Evolutionary conservation across 2,888 invertebrate genomes (phyloP).

Genomic region (Clanis bilineata): DNA sequence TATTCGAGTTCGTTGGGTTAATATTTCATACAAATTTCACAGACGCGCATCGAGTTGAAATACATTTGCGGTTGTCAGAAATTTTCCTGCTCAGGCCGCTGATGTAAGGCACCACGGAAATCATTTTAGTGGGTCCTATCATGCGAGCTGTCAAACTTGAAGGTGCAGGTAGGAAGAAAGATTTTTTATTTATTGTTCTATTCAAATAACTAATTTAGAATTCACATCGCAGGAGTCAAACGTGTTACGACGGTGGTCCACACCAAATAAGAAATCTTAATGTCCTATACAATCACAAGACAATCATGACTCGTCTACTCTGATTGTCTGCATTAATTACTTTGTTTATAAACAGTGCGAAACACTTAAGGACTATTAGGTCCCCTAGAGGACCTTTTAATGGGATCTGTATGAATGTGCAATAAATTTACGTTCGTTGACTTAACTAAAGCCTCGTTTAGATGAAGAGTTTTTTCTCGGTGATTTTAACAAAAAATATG

Average conservation of each 20-base stretch:
- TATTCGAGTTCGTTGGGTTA: too few relatives aligned
- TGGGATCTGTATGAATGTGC: background rate
- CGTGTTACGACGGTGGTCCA: slow-evolving; percentile 31
- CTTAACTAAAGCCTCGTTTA: background rate
- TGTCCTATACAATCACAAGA: slow-evolving; percentile 22
- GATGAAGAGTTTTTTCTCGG: background rate
- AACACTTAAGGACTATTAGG: slow-evolving; percentile 19
- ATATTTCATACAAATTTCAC: too few relatives aligned
- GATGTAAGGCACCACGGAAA: too few relatives aligned
- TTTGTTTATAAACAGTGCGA: slow-evolving; percentile 27
- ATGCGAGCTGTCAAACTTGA: too few relatives aligned
- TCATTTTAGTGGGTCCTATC: too few relatives aligned
- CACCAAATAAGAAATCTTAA: slow-evolving; percentile 28
- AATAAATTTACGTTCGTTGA: background rate
- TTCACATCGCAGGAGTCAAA: background rate
- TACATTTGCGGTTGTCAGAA: too few relatives aligned
- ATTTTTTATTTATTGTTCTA: background rate
- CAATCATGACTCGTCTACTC: slow-evolving; percentile 14
- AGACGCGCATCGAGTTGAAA: too few relatives aligned
- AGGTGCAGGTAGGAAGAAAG: too few relatives aligned
- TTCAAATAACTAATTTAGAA: background rate
- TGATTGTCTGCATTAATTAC: slow-evolving; percentile 25
- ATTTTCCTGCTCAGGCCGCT: too few relatives aligned
- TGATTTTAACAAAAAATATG: too few relatives aligned
- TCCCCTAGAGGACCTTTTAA: background rate